Percentiles rank a stretch among this genome's conserved stretches.
Evolutionary conservation across 1,140 invertebrate species (phyloP).

Genomic region (Hesperophylax magnus): DNA sequence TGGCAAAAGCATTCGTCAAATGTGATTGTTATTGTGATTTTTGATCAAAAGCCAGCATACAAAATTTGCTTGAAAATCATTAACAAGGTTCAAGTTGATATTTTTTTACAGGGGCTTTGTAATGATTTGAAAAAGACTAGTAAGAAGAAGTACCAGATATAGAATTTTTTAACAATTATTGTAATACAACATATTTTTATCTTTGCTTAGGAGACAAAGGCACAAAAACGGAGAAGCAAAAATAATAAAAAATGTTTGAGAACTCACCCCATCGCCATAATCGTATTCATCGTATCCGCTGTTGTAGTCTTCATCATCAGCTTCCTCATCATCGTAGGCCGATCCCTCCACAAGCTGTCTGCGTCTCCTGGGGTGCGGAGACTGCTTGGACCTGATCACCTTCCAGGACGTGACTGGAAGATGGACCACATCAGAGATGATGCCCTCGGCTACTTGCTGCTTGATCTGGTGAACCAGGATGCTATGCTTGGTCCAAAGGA

Average conservation of each 20-base stretch:
- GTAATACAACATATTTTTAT: too few relatives aligned
- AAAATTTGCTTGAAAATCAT: too few relatives aligned
- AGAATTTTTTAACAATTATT: too few relatives aligned
- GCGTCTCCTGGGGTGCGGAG: slow-evolving; percentile 54
- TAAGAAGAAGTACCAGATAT: too few relatives aligned
- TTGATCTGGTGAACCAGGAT: slow-evolving; percentile 74
- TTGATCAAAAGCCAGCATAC: too few relatives aligned
- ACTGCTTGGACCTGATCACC: slow-evolving; percentile 65
- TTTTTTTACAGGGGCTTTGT: too few relatives aligned
- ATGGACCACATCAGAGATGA: slow-evolving; percentile 73
- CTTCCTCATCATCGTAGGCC: slow-evolving; percentile 63
- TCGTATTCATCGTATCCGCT: slow-evolving; percentile 61
- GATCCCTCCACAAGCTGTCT: slow-evolving; percentile 65
- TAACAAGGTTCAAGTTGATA: too few relatives aligned
- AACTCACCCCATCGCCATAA: slow-evolving; percentile 61
- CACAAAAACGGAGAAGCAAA: slow-evolving; percentile 4
- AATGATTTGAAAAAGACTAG: too few relatives aligned
- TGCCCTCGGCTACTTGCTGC: slow-evolving; percentile 75
- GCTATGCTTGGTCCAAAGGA: slow-evolving; percentile 73
- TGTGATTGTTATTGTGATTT: too few relatives aligned
- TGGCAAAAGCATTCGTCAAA: too few relatives aligned
- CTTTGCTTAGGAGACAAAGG: neutral
- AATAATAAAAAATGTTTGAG: neutral
- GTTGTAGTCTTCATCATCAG: slow-evolving; percentile 62
- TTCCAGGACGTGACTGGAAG: slow-evolving; percentile 78